phyloP scores from a whole-genome alignment of 2,888 invertebrate species.

The Cheiracanthium punctorium region DNA sequence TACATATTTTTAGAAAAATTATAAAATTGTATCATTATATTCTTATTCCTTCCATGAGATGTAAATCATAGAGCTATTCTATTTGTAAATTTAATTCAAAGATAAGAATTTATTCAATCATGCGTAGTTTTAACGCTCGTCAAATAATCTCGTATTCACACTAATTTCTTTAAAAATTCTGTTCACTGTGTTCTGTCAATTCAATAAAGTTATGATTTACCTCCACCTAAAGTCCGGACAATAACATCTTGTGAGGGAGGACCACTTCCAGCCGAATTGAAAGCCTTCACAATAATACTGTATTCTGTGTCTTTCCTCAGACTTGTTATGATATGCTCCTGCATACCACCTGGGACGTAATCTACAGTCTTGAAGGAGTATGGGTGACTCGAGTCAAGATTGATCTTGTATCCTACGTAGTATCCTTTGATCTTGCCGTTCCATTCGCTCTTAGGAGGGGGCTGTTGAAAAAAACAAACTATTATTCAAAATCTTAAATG shows the following conservation, averaged over 20 bases:
- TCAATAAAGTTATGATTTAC: too few relatives aligned
- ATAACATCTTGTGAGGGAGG: conserved; percentile 71
- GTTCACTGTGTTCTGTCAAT: too few relatives aligned
- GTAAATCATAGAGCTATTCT: too few relatives aligned
- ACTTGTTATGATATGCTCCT: conserved; percentile 72
- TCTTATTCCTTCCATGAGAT: too few relatives aligned
- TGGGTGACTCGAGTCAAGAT: conserved; percentile 63
- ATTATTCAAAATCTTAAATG: too few relatives aligned
- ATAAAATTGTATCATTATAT: too few relatives aligned
- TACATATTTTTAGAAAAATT: too few relatives aligned
- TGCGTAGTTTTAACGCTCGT: too few relatives aligned
- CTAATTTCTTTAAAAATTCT: too few relatives aligned
- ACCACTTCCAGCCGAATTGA: conserved; percentile 72
- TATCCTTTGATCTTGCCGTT: conserved; percentile 72
- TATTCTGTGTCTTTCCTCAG: conserved; percentile 72
- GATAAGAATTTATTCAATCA: too few relatives aligned
- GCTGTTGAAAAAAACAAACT: conserved; percentile 16
- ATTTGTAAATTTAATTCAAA: too few relatives aligned
- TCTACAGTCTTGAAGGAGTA: conserved; percentile 72
- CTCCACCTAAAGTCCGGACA: conserved; percentile 71
- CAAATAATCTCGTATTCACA: too few relatives aligned
- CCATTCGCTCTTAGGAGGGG: conserved; percentile 71
- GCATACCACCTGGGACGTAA: conserved; percentile 52
- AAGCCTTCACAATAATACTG: conserved; percentile 72
- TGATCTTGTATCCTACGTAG: conserved; percentile 72